Base-by-base conservation (phyloP, 2,888 invertebrate species). In the Pomacea canaliculata region DNA sequence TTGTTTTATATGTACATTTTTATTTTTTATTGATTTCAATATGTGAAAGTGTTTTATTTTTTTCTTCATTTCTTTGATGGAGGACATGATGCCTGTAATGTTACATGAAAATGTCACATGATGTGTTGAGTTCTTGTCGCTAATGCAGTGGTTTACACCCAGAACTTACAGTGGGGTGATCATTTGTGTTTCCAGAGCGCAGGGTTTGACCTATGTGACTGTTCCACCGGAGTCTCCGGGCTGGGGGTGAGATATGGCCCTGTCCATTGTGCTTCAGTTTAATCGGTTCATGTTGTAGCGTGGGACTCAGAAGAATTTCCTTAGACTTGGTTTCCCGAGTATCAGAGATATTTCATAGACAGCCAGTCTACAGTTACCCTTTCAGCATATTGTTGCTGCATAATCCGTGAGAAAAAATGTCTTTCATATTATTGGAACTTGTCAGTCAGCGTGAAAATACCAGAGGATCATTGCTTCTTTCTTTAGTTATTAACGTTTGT, bases 171-270 rank as follows among this genome's bases (percentile, higher is more conserved):
- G 73, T 73, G 73, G 73, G 73, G 63, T 74, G 74, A 69, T 74
- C 68, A 3, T 76, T 70, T 76, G 16, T 74, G 48, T 56, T 70
- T 70, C 56, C 70, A 70, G 70, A 66, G 63, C 71, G 46, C 71
- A 82, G 71, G 79, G 79, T 51, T 73, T 82, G 73, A 76, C 82
- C 37, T 82, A 80, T 76, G 82, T 82, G 60, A 82, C 82, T 1
- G 78, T 82, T 51, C 82, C 81, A 65, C 81, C 81, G 49, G 82
- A 82, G 46, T 80, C 82, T 51, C 82, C 82, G 16, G 80, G 82
- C 48, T 82, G 82, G 82, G 82, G 82, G 60, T 82, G 78, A 78
- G 71, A 71, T 23, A 23, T 23, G 60, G 67, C 19, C 46, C 18
- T 73, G 65, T 73, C 72, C 46, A 23, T 49, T 73, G 46, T 37